Evolutionary conservation across 37 sponge, comb jelly and placozoan genomes (phyloP), one percentile per base, ranked within the genome.

Genomic region (Ianthella basta): DNA sequence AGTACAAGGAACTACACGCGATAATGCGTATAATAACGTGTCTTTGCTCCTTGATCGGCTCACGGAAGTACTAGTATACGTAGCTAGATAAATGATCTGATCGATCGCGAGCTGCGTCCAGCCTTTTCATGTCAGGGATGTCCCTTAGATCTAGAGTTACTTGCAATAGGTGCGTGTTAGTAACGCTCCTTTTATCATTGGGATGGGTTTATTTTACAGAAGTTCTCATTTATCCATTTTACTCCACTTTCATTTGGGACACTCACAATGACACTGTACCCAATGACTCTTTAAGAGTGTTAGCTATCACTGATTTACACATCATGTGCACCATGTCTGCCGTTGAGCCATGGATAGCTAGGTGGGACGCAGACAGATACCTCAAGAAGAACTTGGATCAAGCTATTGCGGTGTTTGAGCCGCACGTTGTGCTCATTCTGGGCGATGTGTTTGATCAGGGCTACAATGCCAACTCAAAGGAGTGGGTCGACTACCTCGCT

Each of bases 291-390:
- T 15, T 75, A 15, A 85, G 74, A 25, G 4, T 85, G 4, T 54
- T 85, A 16, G 23, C 74, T 21, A 19, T 85, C 0, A 55, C 85
- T 41, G 85, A 85, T 37, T 39, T 72, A 10, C 85, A 85, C 65
- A 74, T 85, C 23, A 75, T 69, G 78, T 85, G 85, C 56, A 41
- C 85, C 18, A 50, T 85, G 55, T 30, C 40, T 16, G 56, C 60
- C 15, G 72, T 75, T 23, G 88, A 88, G 53, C 57, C 65, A 5
- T 77, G 84, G 83, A 55, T 88, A 24, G n/a, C 41, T 34, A 77
- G 88, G 23, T 88, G 88, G 88, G 88, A 88, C 41, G 75, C 88
- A 39, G 88, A 88, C 44, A 50, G 66, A 24, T 88, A 88, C 59
- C 56, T 88, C 27, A 78, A n/a, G 67, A 74, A 50, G 59, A 18